These are phyloP conservation scores for Belgica antarctica DNA, from an alignment of 2,888 invertebrate species.

Conservation along the genomic window DNA sequence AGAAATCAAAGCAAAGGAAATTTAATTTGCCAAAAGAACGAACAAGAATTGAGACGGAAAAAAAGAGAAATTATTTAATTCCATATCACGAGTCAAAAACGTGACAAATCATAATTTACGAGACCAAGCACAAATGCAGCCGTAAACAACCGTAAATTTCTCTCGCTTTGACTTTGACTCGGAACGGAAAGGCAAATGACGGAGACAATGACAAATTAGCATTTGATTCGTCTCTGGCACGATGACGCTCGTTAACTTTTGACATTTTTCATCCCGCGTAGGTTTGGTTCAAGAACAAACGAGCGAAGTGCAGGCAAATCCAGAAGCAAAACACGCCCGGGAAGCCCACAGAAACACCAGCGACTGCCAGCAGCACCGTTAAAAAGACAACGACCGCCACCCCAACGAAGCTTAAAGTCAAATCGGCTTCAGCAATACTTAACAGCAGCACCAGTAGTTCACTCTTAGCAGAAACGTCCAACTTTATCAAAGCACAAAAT, in stretches of 20 bases:
- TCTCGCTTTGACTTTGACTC: not conserved
- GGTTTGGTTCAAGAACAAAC: conserved; percentile 97
- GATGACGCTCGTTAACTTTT: too few species aligned
- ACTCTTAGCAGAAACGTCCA: conserved; percentile 4
- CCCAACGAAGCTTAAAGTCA: conserved; percentile 15
- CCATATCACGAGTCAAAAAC: conserved; percentile 39
- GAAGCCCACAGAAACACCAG: not conserved
- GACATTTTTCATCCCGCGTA: conserved; percentile 53
- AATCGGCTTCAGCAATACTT: not conserved
- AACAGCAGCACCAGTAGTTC: not conserved
- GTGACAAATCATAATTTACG: conserved; percentile 42
- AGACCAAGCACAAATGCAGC: conserved; percentile 4
- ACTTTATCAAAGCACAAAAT: conserved; percentile 33
- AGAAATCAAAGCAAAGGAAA: conserved; percentile 14
- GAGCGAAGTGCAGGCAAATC: conserved; percentile 86
- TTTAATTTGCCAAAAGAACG: not conserved
- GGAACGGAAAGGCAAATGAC: conserved; percentile 8
- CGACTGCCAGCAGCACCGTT: not conserved
- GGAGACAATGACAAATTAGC: conserved; percentile 20
- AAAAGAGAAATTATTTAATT: conserved; percentile 35
- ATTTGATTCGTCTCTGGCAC: conserved; percentile 1
- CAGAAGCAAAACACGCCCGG: conserved; percentile 60
- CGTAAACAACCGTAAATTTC: conserved; percentile 25
- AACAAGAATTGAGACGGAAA: conserved; percentile 1
- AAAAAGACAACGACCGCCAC: not conserved